Conservation (phyloP, 2,797 vertebrate genomes). For the Eulemur rubriventer region DNA sequence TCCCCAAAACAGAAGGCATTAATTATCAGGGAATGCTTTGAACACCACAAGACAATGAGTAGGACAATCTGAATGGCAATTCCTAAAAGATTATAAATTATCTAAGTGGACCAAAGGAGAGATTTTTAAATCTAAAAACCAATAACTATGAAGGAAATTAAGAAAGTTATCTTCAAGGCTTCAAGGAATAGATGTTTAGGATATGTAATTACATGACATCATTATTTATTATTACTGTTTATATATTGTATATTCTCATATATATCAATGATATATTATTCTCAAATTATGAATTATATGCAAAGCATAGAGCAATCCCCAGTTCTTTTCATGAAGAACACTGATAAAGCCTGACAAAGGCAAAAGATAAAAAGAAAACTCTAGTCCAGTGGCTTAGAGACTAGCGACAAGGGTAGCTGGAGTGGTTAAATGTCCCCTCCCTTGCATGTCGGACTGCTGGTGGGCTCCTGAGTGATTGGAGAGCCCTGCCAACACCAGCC, state of each 20-base stretch:
- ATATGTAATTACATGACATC: background rate
- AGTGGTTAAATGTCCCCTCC: no score
- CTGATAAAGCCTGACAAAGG: background rate
- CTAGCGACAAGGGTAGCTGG: no score
- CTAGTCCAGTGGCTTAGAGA: no score
- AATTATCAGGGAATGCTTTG: background rate
- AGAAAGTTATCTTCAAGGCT: background rate
- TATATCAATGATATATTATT: background rate
- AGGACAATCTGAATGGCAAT: background rate
- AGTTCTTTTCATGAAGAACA: background rate
- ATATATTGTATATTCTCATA: background rate
- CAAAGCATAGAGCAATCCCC: background rate
- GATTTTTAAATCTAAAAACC: background rate
- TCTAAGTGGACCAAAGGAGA: background rate
- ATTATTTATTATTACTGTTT: background rate
- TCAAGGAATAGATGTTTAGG: background rate
- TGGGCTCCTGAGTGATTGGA: no score
- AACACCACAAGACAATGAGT: background rate
- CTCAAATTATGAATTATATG: background rate
- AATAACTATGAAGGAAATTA: background rate
- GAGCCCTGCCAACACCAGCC: no score
- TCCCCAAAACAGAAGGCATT: background rate
- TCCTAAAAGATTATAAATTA: background rate
- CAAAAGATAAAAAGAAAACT: background rate
- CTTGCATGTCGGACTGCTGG: no score